Evolutionary conservation across 2,797 vertebrate genomes (phyloP).

Genomic region (Thamnophis elegans): DNA sequence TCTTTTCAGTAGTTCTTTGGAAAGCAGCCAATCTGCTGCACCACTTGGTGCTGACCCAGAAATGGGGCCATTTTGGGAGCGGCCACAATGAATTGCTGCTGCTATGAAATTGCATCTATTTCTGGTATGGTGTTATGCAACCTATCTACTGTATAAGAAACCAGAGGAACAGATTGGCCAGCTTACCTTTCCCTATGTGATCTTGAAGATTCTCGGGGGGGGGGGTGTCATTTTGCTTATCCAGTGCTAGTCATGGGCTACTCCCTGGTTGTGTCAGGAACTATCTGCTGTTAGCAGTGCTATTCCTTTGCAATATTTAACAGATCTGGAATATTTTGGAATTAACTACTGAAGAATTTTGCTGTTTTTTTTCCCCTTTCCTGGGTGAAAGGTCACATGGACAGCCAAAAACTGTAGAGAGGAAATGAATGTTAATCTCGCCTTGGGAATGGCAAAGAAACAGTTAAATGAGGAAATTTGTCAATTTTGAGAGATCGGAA

Average conservation of each 20-base stretch:
- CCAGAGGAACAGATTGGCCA: background rate
- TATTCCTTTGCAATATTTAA: background rate
- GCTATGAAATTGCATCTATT: background rate
- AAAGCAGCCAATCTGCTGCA: background rate
- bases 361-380: background rate
- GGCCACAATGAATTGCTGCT: background rate
- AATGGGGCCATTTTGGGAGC: background rate
- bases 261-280: background rate
- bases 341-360: background rate
- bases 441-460: background rate
- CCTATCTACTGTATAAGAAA: background rate
- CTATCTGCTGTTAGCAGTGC: background rate
- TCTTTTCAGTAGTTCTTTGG: background rate
- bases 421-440: background rate
- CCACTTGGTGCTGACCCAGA: background rate
- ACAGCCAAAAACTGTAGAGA: background rate
- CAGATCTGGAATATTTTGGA: background rate
- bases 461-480: background rate
- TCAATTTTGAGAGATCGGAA: background rate
- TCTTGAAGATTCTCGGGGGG: background rate
- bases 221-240: background rate
- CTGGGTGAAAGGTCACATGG: background rate
- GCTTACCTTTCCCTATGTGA: background rate
- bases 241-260: background rate
- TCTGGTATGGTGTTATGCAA: fast-evolving